phyloP scores from a whole-genome alignment of 2,888 invertebrate species.

The Apamea crenata region DNA sequence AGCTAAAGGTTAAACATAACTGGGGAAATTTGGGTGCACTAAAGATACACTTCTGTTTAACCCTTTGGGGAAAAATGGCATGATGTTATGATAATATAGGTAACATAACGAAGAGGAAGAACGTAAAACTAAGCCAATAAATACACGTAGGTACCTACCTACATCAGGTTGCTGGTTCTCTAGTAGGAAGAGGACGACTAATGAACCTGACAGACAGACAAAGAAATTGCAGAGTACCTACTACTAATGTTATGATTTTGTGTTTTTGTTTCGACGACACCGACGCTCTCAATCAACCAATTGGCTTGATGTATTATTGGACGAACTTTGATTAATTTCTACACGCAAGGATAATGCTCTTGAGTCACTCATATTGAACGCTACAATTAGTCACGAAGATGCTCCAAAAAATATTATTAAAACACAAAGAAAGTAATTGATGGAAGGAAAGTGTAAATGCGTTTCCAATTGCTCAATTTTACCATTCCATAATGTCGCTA shows the following conservation, averaged over 20 bases:
- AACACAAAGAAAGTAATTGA: neutral
- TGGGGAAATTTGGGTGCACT: neutral
- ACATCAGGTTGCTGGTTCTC: neutral
- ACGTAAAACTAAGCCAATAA: neutral
- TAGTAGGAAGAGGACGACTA: neutral
- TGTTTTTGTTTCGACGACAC: neutral
- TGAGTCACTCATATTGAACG: conserved; percentile 6
- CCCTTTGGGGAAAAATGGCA: neutral
- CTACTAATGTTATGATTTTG: neutral
- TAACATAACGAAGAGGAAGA: neutral
- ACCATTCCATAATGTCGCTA: neutral
- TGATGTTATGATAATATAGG: neutral
- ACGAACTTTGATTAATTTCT: conserved; percentile 37
- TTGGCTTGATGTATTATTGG: conserved; percentile 25
- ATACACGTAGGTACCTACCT: neutral
- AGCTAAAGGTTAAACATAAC: too few species aligned
- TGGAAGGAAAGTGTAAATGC: too few species aligned
- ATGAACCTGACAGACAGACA: neutral
- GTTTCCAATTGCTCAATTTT: neutral
- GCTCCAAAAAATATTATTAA: neutral
- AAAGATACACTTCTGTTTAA: neutral
- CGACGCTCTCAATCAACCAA: conserved; percentile 26
- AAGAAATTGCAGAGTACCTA: neutral
- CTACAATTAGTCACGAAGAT: neutral
- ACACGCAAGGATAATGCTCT: conserved; percentile 16